Conservation (phyloP, 2,888 invertebrate genomes). For the Dryobotodes eremita region DNA sequence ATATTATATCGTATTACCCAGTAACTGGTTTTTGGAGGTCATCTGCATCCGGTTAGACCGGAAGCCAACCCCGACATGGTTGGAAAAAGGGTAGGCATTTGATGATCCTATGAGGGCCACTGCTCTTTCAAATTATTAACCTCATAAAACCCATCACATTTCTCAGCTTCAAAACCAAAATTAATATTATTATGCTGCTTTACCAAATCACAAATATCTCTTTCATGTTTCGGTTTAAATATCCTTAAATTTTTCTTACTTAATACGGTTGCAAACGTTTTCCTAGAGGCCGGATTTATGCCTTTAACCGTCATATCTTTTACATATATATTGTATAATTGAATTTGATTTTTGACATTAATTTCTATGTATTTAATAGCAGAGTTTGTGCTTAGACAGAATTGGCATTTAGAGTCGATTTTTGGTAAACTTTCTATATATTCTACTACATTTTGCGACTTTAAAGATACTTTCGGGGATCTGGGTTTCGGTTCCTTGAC, state of each 20-base stretch:
- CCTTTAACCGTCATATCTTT: constrained; percentile 72
- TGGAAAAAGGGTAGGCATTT: too few species aligned
- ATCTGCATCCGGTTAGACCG: too few species aligned
- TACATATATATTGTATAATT: constrained; percentile 77
- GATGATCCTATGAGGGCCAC: constrained; percentile 45
- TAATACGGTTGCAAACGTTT: constrained; percentile 80
- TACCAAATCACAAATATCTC: constrained; percentile 75
- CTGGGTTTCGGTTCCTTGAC: constrained; percentile 65
- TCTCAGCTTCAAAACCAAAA: constrained; percentile 26
- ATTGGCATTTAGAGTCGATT: constrained; percentile 74
- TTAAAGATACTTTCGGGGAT: constrained; percentile 72
- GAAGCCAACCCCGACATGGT: too few species aligned
- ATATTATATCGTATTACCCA: too few species aligned
- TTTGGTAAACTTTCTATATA: constrained; percentile 80
- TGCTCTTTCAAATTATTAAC: constrained; percentile 36
- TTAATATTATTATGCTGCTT: constrained; percentile 72
- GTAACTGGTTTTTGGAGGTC: too few species aligned
- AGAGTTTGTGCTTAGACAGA: constrained; percentile 66
- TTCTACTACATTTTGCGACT: constrained; percentile 74
- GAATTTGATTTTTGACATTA: constrained; percentile 77
- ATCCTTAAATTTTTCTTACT: constrained; percentile 75
- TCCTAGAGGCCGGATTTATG: constrained; percentile 77
- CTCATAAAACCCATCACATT: constrained; percentile 38
- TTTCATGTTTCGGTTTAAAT: constrained; percentile 80
- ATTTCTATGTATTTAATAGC: constrained; percentile 74